Conservation (phyloP, 2,888 invertebrate species). For the Mesorhabditis sp. region DNA sequence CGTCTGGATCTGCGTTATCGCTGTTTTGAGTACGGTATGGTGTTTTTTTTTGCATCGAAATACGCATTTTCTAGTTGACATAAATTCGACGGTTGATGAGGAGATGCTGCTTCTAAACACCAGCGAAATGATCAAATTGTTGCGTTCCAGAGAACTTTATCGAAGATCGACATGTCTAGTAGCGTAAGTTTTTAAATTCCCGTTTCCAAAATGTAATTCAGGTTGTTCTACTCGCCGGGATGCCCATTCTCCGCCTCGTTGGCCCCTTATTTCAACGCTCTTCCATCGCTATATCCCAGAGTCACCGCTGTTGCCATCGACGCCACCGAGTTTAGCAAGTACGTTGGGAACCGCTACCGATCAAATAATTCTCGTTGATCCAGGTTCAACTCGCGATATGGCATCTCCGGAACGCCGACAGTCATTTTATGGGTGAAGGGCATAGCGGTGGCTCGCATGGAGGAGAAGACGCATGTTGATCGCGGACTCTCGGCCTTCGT, state of each 20-base stretch:
- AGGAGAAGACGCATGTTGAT: conserved; percentile 55
- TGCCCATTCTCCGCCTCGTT: conserved; percentile 86
- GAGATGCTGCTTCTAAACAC: conserved; percentile 13
- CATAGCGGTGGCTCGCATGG: conserved; percentile 77
- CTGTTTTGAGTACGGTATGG: background rate
- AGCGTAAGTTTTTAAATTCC: conserved; percentile 14
- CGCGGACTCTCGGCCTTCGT: background rate
- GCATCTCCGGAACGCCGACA: conserved; percentile 84
- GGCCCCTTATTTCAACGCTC: conserved; percentile 83
- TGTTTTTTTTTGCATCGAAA: too few relatives aligned
- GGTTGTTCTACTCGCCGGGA: conserved; percentile 76
- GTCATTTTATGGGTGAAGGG: conserved; percentile 84
- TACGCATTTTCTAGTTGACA: background rate
- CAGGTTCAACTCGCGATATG: conserved; percentile 75
- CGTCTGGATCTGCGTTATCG: background rate
- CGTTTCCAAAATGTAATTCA: conserved; percentile 14
- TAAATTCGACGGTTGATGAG: conserved; percentile 1
- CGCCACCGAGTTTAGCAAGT: conserved; percentile 75
- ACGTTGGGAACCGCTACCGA: background rate
- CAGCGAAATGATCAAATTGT: conserved; percentile 15
- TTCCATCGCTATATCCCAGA: conserved; percentile 80
- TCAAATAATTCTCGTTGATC: background rate
- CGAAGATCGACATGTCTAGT: conserved; percentile 23
- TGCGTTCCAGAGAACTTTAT: conserved; percentile 16
- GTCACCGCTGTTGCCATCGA: conserved; percentile 80